A percentile compares a stretch with the other conserved stretches of the same genome.
phyloP scores from a whole-genome alignment of 2,797 vertebrate genomes.

The Bryconaethiops microstoma region DNA sequence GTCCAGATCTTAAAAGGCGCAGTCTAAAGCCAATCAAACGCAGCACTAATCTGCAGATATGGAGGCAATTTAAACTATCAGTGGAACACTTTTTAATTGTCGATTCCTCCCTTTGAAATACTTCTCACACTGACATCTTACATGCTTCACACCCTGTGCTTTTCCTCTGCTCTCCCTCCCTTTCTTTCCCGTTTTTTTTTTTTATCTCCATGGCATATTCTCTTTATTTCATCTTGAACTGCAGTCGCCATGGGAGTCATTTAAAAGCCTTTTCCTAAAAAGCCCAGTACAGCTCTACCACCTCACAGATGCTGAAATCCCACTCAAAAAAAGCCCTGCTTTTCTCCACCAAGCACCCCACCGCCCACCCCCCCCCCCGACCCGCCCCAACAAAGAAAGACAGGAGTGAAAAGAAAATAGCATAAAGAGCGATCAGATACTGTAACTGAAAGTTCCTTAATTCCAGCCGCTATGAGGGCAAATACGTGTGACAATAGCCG shows the following conservation, averaged over 20 bases:
- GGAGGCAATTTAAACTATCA: constrained; percentile 53
- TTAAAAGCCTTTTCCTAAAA: constrained; percentile 55
- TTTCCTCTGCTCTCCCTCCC: constrained; percentile 44
- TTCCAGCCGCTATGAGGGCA: constrained; percentile 41
- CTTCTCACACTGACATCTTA: constrained; percentile 52
- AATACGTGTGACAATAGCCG: constrained; percentile 72
- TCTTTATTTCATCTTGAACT: constrained; percentile 51
- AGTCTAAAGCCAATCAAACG: constrained; percentile 52
- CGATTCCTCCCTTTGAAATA: constrained; percentile 58
- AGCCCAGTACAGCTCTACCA: constrained; percentile 46
- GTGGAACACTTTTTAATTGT: constrained; percentile 61
- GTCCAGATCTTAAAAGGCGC: constrained; percentile 55
- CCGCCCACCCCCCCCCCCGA: too few relatives aligned
- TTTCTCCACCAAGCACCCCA: not conserved
- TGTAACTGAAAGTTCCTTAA: constrained; percentile 47
- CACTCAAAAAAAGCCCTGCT: constrained; percentile 39
- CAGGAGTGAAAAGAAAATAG: constrained; percentile 28
- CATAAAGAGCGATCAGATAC: constrained; percentile 51
- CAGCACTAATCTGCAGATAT: constrained; percentile 54
- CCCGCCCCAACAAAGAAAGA: not conserved
- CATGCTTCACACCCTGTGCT: constrained; percentile 48
- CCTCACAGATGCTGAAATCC: constrained; percentile 39
- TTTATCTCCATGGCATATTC: constrained; percentile 42
- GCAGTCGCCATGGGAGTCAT: constrained; percentile 53
- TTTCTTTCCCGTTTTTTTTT: constrained; percentile 29